These are phyloP conservation scores for Zaprionus taronus DNA, from an alignment of 1,140 invertebrate genomes.

Conservation along the genomic window DNA sequence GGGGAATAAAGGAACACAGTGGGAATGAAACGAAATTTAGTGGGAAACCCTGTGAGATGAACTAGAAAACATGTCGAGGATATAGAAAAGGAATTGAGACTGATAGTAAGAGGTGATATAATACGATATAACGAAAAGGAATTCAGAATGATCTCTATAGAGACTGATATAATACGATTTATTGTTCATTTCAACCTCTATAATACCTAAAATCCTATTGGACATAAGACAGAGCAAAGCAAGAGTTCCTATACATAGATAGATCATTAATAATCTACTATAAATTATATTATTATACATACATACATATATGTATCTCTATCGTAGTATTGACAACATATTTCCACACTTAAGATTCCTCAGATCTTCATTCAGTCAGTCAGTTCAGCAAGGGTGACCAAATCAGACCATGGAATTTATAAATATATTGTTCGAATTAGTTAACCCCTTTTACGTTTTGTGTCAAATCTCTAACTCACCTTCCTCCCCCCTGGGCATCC, in stretches of 20 bases:
- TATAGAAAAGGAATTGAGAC: background rate
- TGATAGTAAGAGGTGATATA: too few relatives aligned
- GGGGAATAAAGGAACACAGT: background rate
- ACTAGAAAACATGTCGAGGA: background rate
- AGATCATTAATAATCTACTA: background rate
- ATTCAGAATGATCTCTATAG: too few relatives aligned
- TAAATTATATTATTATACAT: background rate
- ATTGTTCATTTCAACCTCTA: too few relatives aligned
- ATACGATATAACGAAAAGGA: too few relatives aligned
- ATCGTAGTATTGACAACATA: too few relatives aligned
- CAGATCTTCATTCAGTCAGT: background rate
- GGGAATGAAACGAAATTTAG: background rate
- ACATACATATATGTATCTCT: background rate
- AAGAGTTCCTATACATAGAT: too few relatives aligned
- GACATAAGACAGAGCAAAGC: too few relatives aligned
- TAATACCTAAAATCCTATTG: too few relatives aligned
- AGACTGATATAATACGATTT: too few relatives aligned
- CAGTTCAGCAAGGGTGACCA: background rate
- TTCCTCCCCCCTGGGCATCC: background rate
- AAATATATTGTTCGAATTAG: constrained; percentile 1
- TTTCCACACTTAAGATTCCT: background rate
- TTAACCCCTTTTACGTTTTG: background rate
- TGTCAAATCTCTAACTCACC: background rate
- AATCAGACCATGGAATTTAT: constrained; percentile 3
- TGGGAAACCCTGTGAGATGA: background rate